Conservation (phyloP, 2,797 vertebrate genomes). For the Parauchenoglanis ngamensis region DNA sequence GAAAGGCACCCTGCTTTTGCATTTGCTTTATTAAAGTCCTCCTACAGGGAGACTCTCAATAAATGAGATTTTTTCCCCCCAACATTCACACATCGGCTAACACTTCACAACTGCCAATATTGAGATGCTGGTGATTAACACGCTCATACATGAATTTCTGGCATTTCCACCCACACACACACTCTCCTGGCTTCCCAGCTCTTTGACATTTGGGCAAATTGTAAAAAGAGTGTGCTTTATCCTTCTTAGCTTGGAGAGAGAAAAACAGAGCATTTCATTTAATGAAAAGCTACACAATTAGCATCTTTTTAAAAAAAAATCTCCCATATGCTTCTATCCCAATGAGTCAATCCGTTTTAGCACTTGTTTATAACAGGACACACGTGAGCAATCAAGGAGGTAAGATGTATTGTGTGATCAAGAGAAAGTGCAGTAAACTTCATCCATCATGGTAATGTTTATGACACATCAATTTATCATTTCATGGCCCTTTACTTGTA, state of each 20-base stretch:
- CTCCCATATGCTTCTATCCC: constrained; percentile 10
- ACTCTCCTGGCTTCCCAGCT: background rate
- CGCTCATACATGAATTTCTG: constrained; percentile 16
- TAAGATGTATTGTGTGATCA: constrained; percentile 11
- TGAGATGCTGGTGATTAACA: constrained; percentile 39
- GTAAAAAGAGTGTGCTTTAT: background rate
- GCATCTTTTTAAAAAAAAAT: background rate
- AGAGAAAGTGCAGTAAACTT: background rate
- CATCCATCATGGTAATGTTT: constrained; percentile 25
- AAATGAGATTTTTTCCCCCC: constrained; percentile 9
- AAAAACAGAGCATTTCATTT: background rate
- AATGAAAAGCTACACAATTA: constrained; percentile 1
- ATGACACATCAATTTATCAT: constrained; percentile 22
- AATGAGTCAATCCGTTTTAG: constrained; percentile 15
- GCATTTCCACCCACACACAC: constrained; percentile 16
- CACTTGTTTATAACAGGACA: constrained; percentile 3
- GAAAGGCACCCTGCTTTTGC: background rate
- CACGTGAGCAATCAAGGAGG: constrained; percentile 21
- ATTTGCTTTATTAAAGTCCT: constrained; percentile 17
- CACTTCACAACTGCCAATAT: constrained; percentile 21
- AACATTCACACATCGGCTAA: constrained; percentile 19
- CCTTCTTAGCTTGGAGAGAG: background rate
- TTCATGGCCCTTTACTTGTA: constrained; percentile 4
- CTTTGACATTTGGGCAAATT: constrained; percentile 38
- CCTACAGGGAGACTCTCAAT: constrained; percentile 22